Percentiles rank a stretch among this genome's conserved stretches.
Evolutionary conservation across 2,113 vertebrate genomes (phyloP).

Genomic region (Hyla sarda): DNA sequence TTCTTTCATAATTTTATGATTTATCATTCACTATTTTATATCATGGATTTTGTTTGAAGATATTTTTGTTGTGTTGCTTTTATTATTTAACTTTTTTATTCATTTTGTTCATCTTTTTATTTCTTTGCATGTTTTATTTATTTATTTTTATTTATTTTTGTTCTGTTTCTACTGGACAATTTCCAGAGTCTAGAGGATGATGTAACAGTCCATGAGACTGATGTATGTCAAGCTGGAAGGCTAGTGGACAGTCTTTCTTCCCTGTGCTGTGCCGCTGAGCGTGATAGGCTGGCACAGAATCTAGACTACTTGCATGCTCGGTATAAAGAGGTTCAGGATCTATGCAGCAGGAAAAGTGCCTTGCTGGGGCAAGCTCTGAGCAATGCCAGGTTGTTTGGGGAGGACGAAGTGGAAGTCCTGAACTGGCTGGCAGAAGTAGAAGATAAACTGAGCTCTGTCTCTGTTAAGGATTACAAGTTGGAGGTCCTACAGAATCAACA

Average conservation of each 20-base stretch:
- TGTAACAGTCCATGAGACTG: slow-evolving; percentile 79
- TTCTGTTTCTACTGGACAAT: slow-evolving; percentile 62
- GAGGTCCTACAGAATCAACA: slow-evolving; percentile 91
- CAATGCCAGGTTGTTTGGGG: slow-evolving; percentile 95
- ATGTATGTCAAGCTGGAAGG: slow-evolving; percentile 79
- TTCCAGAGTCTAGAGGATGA: slow-evolving; percentile 91
- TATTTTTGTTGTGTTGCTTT: slow-evolving; percentile 57
- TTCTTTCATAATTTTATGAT: not conserved
- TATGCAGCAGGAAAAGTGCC: slow-evolving; percentile 82
- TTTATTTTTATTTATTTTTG: slow-evolving; percentile 67
- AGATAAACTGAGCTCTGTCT: slow-evolving; percentile 89
- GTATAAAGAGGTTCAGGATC: slow-evolving; percentile 82
- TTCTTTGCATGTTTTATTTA: slow-evolving; percentile 68
- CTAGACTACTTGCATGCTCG: slow-evolving; percentile 80
- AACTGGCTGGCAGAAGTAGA: slow-evolving; percentile 98
- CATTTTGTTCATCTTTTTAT: slow-evolving; percentile 72
- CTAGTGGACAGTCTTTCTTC: slow-evolving; percentile 84
- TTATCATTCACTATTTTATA: not conserved
- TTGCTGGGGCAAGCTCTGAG: slow-evolving; percentile 92
- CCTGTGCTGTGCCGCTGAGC: slow-evolving; percentile 84
- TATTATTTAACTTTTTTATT: slow-evolving; percentile 55
- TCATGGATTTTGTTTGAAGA: slow-evolving; percentile 53
- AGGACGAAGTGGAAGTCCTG: slow-evolving; percentile 98
- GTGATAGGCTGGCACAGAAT: slow-evolving; percentile 82
- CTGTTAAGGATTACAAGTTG: slow-evolving; percentile 88